Evolutionary conservation across 2,888 invertebrate species (phyloP), one percentile per base, ranked within the genome.

Genomic region (Leistus spinibarbis): DNA sequence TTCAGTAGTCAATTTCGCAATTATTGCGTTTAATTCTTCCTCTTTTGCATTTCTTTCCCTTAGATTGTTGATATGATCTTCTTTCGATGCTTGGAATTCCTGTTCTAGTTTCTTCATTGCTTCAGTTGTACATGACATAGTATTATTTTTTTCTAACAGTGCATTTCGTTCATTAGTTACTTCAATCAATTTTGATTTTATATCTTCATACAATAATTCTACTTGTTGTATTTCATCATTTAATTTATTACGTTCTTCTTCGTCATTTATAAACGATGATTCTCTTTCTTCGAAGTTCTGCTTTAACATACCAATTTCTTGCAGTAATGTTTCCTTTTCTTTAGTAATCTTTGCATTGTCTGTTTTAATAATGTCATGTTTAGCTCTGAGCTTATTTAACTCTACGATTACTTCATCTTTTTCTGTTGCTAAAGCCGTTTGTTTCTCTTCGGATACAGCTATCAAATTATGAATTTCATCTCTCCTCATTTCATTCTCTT

Each of bases 141-240:
- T 23, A 63, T 27, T 13, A 13, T 23, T 54, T 74, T 53, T 13
- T 53, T 62, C 23, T 54, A 53, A 13, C 22, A 40, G 5, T 69
- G 9, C 19, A 40, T 20, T 54, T 5, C 19, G 40, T 75, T 63
- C 60, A 7, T 40, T 62, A 17, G 13, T 72, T 16, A 71, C 19
- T 68, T 54, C 27, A n/a, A 57, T 17, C 3, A 54, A 40, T 60
- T 76, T 56, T n/a, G 16, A 68, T 17, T 66, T 40, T 22, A 17
- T 56, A 57, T 76, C 40, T 62, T 73, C 66, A 16, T 16, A 20
- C n/a, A 74, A 16, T 3, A 16, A 7, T 23, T 66, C 20, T 9
- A 70, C 56, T 23, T 75, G 7, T 10, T 24, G 17, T 53, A 79
- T 77, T 77, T 80, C 77, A 19, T 78, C 77, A 65, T 80, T 78